phyloP scores from a whole-genome alignment of 1,140 invertebrate species.

The Liolophura sinensis region DNA sequence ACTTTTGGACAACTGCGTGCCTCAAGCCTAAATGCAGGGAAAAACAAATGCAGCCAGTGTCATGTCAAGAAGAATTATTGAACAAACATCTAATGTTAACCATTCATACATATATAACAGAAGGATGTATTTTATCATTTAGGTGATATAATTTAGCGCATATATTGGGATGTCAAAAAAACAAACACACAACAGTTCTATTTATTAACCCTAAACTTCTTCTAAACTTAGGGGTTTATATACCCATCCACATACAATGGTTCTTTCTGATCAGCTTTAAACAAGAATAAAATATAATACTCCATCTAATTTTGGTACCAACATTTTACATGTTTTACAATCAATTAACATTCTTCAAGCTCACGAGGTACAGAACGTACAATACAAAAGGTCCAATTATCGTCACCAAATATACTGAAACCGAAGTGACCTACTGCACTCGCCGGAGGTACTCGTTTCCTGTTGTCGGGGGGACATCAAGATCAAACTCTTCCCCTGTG shows the following conservation, averaged over 20 bases:
- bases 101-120: not conserved
- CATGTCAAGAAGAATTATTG: not conserved
- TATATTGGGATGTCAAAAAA: too few relatives aligned
- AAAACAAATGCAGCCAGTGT: not conserved
- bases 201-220: too few relatives aligned
- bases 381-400: too few relatives aligned
- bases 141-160: too few relatives aligned
- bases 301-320: not conserved
- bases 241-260: too few relatives aligned
- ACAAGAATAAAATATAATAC: not conserved
- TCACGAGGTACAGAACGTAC: too few relatives aligned
- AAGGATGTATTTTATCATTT: too few relatives aligned
- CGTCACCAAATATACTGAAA: too few relatives aligned
- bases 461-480: constrained; percentile 60
- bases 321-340: not conserved
- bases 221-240: too few relatives aligned
- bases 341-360: not conserved
- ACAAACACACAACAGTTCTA: too few relatives aligned
- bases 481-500: constrained; percentile 57
- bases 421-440: constrained; percentile 59
- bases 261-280: too few relatives aligned
- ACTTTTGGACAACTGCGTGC: constrained; percentile 62
- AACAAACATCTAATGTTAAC: not conserved
- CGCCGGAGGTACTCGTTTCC: constrained; percentile 66
- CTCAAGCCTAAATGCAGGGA: constrained; percentile 58